Evolutionary conservation across 1,140 invertebrate species (phyloP), one percentile per base, ranked within the genome.

Genomic region (Listronotus oregonensis): DNA sequence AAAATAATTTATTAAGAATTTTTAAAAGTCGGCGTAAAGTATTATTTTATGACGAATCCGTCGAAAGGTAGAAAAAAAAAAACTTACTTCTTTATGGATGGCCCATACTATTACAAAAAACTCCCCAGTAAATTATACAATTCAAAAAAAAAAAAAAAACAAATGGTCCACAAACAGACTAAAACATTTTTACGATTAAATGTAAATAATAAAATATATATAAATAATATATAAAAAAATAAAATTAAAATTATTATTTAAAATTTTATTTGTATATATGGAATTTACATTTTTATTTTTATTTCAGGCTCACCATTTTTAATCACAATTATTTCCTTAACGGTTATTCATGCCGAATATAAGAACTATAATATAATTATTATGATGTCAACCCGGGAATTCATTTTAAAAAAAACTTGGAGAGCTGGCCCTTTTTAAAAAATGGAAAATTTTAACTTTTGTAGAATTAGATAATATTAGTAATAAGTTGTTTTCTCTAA

Each of bases 391-490:
- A 51, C n/a, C 54, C 59, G 6, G 62, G 52, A 31, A 56, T 27
- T 40, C 39, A 40, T 40, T 66, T 73, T n/a, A n/a, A n/a, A 51
- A 65, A 31, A 60, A 71, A 3, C 44, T 65, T 17, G 52, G 64
- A 31, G 55, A 66, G 14, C 17, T 46, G 7, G 12, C 12, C 9
- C n/a, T n/a, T 18, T 21, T 17, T 18, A 27, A 34, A 10, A 50
- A 46, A 40, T 47, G 44, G n/a, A 47, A 47, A 18, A 5, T 47
- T 5, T 17, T 47, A 43, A 17, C 18, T 34, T 21, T 14, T 11
- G 21, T 49, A 51, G 21, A 37, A 51, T 7, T 59, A 54, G 17
- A 42, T 34, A 31, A 21, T 50, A n/a, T n/a, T n/a, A n/a, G n/a
- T n/a, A n/a, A n/a, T n/a, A n/a, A n/a, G n/a, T n/a, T n/a, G n/a